These are phyloP conservation scores for Zele albiditarsus DNA, from an alignment of 2,888 invertebrate species.

Conservation along the genomic window DNA sequence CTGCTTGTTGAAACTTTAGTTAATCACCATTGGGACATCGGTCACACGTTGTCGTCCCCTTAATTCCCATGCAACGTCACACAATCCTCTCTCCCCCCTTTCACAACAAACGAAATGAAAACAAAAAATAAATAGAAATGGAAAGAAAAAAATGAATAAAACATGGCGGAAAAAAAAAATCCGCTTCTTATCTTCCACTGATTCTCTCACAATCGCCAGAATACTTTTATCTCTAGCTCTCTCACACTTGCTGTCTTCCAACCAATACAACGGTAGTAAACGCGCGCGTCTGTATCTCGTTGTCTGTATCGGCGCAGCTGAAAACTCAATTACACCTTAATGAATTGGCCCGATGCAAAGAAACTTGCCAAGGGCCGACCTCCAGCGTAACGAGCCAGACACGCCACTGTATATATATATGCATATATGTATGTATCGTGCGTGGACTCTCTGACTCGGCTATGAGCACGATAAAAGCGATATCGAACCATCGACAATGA, in stretches of 20 bases:
- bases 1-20: constrained; percentile 70
- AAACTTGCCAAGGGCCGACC: constrained; percentile 48
- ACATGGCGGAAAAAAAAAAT: background rate
- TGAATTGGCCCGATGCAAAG: constrained; percentile 66
- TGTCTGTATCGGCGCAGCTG: constrained; percentile 67
- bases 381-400: constrained; percentile 49
- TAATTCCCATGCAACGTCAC: constrained; percentile 60
- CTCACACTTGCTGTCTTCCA: background rate
- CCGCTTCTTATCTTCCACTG: constrained; percentile 34
- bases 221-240: constrained; percentile 14
- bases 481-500: constrained; percentile 2
- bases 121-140: constrained; percentile 1
- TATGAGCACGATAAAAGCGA: constrained; percentile 11
- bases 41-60: constrained; percentile 68
- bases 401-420: constrained; percentile 37
- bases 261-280: constrained; percentile 25
- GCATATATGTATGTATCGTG: background rate
- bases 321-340: constrained; percentile 73
- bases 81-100: background rate
- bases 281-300: constrained; percentile 64
- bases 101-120: background rate
- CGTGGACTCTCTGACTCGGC: background rate
- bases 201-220: constrained; percentile 22
- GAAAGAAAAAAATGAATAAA: background rate
- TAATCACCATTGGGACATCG: constrained; percentile 70